phyloP scores from a whole-genome alignment of 2,797 vertebrate genomes.

The Bradypodion ventrale region DNA sequence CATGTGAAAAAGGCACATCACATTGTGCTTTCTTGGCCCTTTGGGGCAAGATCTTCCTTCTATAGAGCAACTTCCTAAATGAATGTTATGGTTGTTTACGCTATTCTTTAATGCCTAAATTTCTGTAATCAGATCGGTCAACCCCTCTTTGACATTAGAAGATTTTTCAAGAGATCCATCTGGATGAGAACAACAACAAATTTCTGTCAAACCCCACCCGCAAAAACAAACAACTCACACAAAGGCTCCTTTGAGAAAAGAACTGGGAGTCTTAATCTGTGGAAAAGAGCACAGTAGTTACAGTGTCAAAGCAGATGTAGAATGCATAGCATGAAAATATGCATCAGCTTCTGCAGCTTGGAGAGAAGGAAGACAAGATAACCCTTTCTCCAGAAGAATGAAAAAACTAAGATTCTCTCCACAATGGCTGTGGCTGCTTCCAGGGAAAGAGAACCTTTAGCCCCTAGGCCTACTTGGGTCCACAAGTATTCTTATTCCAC shows the following conservation, averaged over 20 bases:
- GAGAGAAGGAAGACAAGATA: too few relatives aligned
- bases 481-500: not conserved
- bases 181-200: not conserved
- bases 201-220: too few relatives aligned
- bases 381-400: not conserved
- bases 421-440: too few relatives aligned
- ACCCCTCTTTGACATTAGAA: conserved; percentile 5
- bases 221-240: too few relatives aligned
- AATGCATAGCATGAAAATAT: not conserved
- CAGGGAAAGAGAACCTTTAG: not conserved
- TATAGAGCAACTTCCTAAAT: not conserved
- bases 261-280: not conserved
- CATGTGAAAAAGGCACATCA: not conserved
- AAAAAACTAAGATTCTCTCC: not conserved
- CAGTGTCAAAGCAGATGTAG: not conserved
- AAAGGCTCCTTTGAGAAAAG: not conserved
- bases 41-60: not conserved
- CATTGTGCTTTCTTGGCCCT: not conserved
- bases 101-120: not conserved
- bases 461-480: not conserved
- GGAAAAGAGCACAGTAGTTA: not conserved
- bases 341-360: not conserved
- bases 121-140: not conserved
- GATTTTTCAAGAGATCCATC: not conserved
- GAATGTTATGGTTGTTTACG: not conserved